A percentile compares a stretch with the other conserved stretches of the same genome.
phyloP scores from a whole-genome alignment of 2,888 invertebrate genomes.

The Pachydiplax longipennis region DNA sequence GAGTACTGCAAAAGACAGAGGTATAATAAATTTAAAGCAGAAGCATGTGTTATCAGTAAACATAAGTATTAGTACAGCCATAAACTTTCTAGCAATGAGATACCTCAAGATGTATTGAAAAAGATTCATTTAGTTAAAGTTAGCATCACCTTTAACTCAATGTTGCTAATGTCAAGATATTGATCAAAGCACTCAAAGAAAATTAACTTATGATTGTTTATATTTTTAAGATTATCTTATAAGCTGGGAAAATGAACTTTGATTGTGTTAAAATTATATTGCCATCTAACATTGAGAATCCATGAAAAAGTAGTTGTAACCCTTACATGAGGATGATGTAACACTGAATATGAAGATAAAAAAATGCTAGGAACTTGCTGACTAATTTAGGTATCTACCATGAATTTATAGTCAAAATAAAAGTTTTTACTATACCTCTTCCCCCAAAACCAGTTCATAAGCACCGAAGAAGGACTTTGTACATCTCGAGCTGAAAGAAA shows the following conservation, averaged over 20 bases:
- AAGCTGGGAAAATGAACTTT: too few species aligned
- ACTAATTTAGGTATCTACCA: too few species aligned
- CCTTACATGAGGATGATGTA: neutral
- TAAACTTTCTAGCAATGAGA: neutral
- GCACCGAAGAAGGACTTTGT: slow-evolving; percentile 80
- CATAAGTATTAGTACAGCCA: neutral
- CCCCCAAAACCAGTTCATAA: slow-evolving; percentile 84
- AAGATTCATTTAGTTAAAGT: too few species aligned
- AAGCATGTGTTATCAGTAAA: neutral
- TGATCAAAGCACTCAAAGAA: too few species aligned
- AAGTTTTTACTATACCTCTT: slow-evolving; percentile 62
- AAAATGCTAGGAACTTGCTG: neutral
- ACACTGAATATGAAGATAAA: neutral
- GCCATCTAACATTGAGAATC: neutral
- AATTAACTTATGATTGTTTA: too few species aligned
- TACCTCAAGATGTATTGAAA: too few species aligned
- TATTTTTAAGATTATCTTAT: too few species aligned
- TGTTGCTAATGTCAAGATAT: too few species aligned
- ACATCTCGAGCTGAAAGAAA: slow-evolving; percentile 73
- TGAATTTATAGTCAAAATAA: neutral
- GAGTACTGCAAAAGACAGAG: slow-evolving; percentile 56
- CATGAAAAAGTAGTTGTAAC: neutral
- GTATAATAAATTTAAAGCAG: neutral
- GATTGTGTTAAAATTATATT: neutral
- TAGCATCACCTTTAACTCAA: too few species aligned